These are phyloP conservation scores for Cheilosia variabilis DNA, from an alignment of 2,888 invertebrate species.

Conservation along the genomic window DNA sequence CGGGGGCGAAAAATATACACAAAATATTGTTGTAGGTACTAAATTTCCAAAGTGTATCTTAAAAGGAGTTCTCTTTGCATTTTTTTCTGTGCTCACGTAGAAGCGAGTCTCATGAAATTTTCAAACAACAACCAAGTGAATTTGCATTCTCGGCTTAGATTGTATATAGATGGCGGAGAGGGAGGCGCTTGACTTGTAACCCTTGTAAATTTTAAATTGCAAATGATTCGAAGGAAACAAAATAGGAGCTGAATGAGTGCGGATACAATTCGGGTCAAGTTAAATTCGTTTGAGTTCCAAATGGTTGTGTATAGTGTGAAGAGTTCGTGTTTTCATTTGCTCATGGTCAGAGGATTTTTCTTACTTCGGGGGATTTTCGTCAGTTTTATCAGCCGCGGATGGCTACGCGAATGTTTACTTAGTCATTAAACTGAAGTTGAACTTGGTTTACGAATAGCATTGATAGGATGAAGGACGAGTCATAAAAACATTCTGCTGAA, in stretches of 20 bases:
- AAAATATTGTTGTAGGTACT: conserved; percentile 70
- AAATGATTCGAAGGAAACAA: conserved; percentile 66
- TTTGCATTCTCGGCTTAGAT: conserved; percentile 62
- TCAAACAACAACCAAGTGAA: conserved; percentile 66
- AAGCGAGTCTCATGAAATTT: conserved; percentile 69
- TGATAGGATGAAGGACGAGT: too few relatives aligned
- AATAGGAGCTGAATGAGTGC: conserved; percentile 59
- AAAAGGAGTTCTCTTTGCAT: conserved; percentile 51
- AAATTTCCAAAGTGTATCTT: conserved; percentile 64
- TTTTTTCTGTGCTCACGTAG: conserved; percentile 61
- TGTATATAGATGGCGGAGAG: conserved; percentile 21
- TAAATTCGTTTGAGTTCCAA: conserved; percentile 51
- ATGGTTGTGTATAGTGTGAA: conserved; percentile 2
- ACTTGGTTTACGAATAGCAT: too few relatives aligned
- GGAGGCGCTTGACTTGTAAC: conserved; percentile 64
- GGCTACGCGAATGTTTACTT: conserved; percentile 9
- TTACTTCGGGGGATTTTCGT: conserved; percentile 46
- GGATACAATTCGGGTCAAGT: too few relatives aligned
- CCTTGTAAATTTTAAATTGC: conserved; percentile 73
- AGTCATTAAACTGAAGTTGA: neutral
- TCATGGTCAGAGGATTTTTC: conserved; percentile 16
- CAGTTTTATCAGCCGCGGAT: neutral
- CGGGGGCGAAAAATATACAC: conserved; percentile 29
- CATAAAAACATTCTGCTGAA: too few relatives aligned
- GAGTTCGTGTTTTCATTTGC: conserved; percentile 7